Evolutionary conservation across 2,888 invertebrate genomes (phyloP).

Genomic region (Acanthopleura granulata): DNA sequence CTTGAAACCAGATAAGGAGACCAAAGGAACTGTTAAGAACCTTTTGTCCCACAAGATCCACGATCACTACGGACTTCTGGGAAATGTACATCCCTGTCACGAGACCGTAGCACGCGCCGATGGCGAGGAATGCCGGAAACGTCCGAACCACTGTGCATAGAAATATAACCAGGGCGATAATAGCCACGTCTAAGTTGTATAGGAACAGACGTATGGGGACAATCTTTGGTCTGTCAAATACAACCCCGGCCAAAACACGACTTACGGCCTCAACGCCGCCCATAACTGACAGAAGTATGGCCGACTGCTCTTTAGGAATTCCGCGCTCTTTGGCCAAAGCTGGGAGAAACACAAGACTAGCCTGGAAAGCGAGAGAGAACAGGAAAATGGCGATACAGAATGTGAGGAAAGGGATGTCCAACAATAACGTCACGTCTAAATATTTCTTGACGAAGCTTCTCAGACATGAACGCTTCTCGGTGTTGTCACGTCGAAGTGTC

Average conservation of each 20-base stretch:
- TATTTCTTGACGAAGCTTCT: slow-evolving; percentile 7
- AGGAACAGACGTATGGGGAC: background rate
- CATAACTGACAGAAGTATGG: background rate
- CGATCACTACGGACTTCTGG: slow-evolving; percentile 57
- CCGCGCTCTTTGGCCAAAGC: slow-evolving; percentile 1
- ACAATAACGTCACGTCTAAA: slow-evolving; percentile 3
- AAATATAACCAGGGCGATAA: background rate
- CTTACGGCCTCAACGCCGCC: background rate
- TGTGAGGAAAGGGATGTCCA: slow-evolving; percentile 9
- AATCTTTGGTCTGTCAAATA: background rate
- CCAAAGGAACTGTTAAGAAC: slow-evolving; percentile 54
- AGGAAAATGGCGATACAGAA: slow-evolving; percentile 10
- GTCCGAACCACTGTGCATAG: background rate
- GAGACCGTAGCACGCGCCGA: slow-evolving; percentile 43
- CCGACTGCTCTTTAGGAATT: background rate
- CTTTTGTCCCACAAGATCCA: slow-evolving; percentile 54
- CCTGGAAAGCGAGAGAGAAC: slow-evolving; percentile 12
- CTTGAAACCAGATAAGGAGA: slow-evolving; percentile 51
- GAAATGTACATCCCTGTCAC: slow-evolving; percentile 52
- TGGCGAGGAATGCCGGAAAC: slow-evolving; percentile 7
- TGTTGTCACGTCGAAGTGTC: no score
- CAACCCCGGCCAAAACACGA: background rate
- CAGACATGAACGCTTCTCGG: background rate
- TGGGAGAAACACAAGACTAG: slow-evolving; percentile 16
- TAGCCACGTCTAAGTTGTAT: slow-evolving; percentile 9